These are phyloP conservation scores for Theocolax elegans DNA, from an alignment of 1,140 invertebrate genomes.

Conservation along the genomic window DNA sequence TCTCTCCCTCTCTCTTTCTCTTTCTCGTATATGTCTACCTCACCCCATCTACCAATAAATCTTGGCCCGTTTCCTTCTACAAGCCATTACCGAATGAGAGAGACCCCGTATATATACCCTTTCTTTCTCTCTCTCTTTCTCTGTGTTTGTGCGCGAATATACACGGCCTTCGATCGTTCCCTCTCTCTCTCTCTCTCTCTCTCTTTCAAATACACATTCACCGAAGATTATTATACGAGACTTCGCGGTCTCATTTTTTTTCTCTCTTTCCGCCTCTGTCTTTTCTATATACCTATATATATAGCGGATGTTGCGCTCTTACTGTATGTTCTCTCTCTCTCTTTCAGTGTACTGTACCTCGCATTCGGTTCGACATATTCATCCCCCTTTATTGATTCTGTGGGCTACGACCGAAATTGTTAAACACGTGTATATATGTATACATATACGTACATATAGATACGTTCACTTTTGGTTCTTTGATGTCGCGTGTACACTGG, in stretches of 20 bases:
- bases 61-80: constrained; percentile 63
- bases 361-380: background rate
- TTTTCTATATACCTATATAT: background rate
- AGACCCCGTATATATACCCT: constrained; percentile 15
- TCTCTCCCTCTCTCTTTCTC: too few species aligned
- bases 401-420: constrained; percentile 15
- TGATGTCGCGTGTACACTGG: constrained; percentile 32
- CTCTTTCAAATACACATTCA: too few species aligned
- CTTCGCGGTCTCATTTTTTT: constrained; percentile 1
- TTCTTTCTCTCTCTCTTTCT: background rate
- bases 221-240: too few species aligned
- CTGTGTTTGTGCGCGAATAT: background rate
- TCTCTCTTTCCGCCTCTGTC: constrained; percentile 8
- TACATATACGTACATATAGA: background rate
- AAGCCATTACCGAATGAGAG: constrained; percentile 63
- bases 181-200: constrained; percentile 1
- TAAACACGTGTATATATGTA: constrained; percentile 20
- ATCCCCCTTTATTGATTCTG: constrained; percentile 39
- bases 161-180: constrained; percentile 5
- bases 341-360: constrained; percentile 5
- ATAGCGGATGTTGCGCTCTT: background rate
- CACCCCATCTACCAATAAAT: constrained; percentile 61
- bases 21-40: constrained; percentile 51
- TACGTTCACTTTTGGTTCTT: constrained; percentile 12
- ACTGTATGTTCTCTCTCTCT: background rate